Evolutionary conservation across 2,797 vertebrate species (phyloP).

Genomic region (Gouania willdenowi): DNA sequence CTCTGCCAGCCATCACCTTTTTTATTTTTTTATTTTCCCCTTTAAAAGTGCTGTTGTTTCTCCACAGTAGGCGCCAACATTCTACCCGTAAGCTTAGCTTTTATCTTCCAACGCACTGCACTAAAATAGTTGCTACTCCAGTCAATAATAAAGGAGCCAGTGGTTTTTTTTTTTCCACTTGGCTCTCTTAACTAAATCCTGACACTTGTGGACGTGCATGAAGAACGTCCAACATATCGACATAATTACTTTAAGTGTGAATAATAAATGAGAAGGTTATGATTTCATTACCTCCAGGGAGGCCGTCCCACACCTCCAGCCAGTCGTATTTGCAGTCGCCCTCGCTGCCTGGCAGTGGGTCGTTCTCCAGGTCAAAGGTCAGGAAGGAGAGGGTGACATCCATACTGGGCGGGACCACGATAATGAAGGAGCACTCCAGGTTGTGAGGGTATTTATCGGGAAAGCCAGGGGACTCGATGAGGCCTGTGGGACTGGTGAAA

Average conservation of each 20-base stretch:
- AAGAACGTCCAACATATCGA: background rate
- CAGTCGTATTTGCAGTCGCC: slow-evolving; percentile 98
- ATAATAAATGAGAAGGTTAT: background rate
- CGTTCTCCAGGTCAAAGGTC: slow-evolving; percentile 95
- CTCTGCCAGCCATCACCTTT: slow-evolving; percentile 27
- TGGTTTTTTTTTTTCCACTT: slow-evolving; percentile 12
- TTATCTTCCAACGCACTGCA: slow-evolving; percentile 68
- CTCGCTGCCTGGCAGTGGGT: slow-evolving; percentile 88
- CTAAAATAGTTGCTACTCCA: slow-evolving; percentile 67
- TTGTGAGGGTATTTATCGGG: slow-evolving; percentile 98
- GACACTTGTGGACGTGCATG: slow-evolving; percentile 5
- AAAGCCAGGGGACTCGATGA: slow-evolving; percentile 94
- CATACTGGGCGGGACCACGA: slow-evolving; percentile 89
- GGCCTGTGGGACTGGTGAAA: slow-evolving; percentile 86
- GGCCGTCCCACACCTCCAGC: slow-evolving; percentile 98
- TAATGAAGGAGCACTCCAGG: slow-evolving; percentile 93
- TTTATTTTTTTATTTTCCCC: slow-evolving; percentile 58
- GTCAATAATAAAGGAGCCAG: slow-evolving; percentile 63
- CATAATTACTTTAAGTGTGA: no score
- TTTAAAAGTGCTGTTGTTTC: slow-evolving; percentile 42
- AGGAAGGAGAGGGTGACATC: slow-evolving; percentile 92
- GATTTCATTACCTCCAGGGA: slow-evolving; percentile 90
- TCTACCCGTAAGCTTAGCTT: slow-evolving; percentile 65
- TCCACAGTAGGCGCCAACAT: slow-evolving; percentile 50
- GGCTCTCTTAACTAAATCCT: slow-evolving; percentile 9